phyloP scores from a whole-genome alignment of 2,888 invertebrate species.

The Tholera decimalis region DNA sequence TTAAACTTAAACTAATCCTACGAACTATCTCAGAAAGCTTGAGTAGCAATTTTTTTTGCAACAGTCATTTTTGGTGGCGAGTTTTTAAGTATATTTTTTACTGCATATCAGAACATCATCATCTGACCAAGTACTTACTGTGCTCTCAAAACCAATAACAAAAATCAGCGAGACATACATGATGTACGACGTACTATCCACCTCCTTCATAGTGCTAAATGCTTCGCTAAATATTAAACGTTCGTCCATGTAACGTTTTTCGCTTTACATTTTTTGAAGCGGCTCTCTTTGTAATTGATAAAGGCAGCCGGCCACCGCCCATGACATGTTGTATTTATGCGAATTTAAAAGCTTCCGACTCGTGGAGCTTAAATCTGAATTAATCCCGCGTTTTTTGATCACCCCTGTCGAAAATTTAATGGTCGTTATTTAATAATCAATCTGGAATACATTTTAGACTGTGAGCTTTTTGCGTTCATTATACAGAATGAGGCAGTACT shows the following conservation, averaged over 20 bases:
- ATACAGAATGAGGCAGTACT: slow-evolving; percentile 6
- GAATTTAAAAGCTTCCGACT: slow-evolving; percentile 88
- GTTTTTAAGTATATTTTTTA: no score
- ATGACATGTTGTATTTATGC: slow-evolving; percentile 89
- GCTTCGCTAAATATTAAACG: slow-evolving; percentile 79
- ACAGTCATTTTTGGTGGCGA: no score
- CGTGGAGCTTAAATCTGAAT: slow-evolving; percentile 85
- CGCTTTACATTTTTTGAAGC: slow-evolving; percentile 80
- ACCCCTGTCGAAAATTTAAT: slow-evolving; percentile 77
- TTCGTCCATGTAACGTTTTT: slow-evolving; percentile 74
- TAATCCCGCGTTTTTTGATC: slow-evolving; percentile 83
- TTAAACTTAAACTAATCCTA: no score
- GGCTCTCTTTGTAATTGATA: slow-evolving; percentile 86
- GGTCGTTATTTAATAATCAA: slow-evolving; percentile 80
- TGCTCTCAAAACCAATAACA: slow-evolving; percentile 17
- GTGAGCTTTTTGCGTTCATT: slow-evolving; percentile 34
- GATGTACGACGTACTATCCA: slow-evolving; percentile 8
- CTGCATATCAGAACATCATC: no score
- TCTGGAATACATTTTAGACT: slow-evolving; percentile 60
- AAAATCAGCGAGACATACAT: slow-evolving; percentile 14
- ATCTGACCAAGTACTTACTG: no score
- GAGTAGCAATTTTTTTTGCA: no score
- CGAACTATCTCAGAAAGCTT: no score
- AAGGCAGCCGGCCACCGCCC: slow-evolving; percentile 82
- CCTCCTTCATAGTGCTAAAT: slow-evolving; percentile 53